A percentile compares a stretch with the other conserved stretches of the same genome.
Evolutionary conservation across 2,113 vertebrate genomes (phyloP).

Genomic region (Tringa solitaria): DNA sequence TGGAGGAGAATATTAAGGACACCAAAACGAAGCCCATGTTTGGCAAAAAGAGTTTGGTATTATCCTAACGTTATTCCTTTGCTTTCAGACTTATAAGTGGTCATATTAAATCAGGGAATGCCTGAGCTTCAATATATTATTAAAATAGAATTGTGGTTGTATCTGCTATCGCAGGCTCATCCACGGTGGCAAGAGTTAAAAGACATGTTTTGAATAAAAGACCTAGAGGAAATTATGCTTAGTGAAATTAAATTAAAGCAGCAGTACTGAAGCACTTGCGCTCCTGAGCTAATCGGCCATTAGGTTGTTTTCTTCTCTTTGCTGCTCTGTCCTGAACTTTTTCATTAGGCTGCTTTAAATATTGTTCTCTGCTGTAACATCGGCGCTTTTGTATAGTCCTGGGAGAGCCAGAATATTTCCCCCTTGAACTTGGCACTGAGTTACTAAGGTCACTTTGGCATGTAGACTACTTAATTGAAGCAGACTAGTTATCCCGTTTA

Average conservation of each 20-base stretch:
- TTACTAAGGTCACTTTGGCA: constrained; percentile 30
- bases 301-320: not conserved
- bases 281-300: not conserved
- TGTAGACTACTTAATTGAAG: constrained; percentile 45
- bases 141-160: not conserved
- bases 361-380: not conserved
- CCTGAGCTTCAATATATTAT: not conserved
- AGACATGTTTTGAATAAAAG: not conserved
- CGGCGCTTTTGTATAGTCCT: not conserved
- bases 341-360: constrained; percentile 3
- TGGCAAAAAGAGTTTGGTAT: not conserved
- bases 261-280: not conserved
- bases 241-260: not conserved
- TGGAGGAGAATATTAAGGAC: not conserved
- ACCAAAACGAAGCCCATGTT: not conserved
- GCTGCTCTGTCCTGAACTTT: not conserved
- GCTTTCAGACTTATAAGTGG: not conserved
- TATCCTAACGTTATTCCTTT: not conserved
- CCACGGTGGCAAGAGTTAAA: not conserved
- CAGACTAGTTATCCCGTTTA: constrained; percentile 12
- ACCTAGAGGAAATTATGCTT: not conserved
- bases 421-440: constrained; percentile 21
- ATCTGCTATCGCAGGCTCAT: not conserved
- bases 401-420: constrained; percentile 15
- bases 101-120: not conserved